Conservation (phyloP, 2,113 vertebrate genomes). For the Brienomyrus brachyistius region DNA sequence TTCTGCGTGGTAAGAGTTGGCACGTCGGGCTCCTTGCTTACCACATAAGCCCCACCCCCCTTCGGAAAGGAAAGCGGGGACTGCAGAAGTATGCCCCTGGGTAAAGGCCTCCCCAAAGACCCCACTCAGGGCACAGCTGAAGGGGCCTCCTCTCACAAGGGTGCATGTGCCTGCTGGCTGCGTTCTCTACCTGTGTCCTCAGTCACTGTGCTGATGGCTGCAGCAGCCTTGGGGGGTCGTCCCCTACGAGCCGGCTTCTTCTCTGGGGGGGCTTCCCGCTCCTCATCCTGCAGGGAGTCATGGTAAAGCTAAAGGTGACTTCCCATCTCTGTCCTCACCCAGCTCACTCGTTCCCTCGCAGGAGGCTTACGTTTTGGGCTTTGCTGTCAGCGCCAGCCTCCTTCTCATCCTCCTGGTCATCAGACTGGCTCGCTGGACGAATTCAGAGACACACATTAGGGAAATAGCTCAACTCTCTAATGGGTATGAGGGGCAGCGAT, state of each 20-base stretch:
- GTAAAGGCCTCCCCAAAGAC: not conserved
- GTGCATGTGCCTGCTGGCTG: no score
- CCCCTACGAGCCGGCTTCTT: slow-evolving; percentile 48
- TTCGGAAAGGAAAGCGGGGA: slow-evolving; percentile 10
- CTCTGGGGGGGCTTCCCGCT: slow-evolving; percentile 41
- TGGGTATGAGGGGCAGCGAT: not conserved
- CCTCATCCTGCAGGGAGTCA: slow-evolving; percentile 37
- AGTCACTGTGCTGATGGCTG: not conserved
- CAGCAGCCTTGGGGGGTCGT: slow-evolving; percentile 44
- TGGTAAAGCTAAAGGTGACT: not conserved
- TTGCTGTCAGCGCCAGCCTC: slow-evolving; percentile 35
- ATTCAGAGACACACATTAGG: not conserved
- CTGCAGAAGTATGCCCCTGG: not conserved
- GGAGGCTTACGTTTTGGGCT: slow-evolving; percentile 37
- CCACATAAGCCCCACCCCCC: not conserved
- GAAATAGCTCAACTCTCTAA: not conserved
- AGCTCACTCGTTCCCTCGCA: not conserved
- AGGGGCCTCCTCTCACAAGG: not conserved
- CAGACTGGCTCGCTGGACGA: slow-evolving; percentile 35
- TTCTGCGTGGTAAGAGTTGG: slow-evolving; percentile 37
- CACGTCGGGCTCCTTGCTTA: not conserved
- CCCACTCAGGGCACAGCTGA: not conserved
- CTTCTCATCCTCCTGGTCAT: slow-evolving; percentile 36
- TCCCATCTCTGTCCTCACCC: not conserved
- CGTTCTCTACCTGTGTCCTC: slow-evolving; percentile 67